Base-by-base conservation (phyloP, 1,140 invertebrate species). In the Ceratoteleas bidentatus region DNA sequence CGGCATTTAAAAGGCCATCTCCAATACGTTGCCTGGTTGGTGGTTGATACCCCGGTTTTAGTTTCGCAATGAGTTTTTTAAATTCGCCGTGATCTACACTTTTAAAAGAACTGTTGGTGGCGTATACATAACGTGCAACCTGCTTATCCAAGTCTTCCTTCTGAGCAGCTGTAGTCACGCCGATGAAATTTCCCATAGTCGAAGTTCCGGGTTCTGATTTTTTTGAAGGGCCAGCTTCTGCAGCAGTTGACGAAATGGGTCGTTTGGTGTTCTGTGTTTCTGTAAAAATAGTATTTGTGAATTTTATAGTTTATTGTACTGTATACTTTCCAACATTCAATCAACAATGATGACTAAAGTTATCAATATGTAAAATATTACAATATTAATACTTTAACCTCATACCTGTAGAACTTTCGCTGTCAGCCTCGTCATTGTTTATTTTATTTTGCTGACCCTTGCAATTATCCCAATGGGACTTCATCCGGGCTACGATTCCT, bases 1-100 rank as follows among this genome's bases (percentile, higher is more conserved):
- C 43, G 2, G 4, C 13, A 15, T 69, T 13, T 3, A 69, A 24
- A 36, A 69, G 16, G 47, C 57, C 8, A 24, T 16, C 36, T n/a
- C 40, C 65, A 47, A 69, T 40, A 15, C 16, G 52, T 32, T 24
- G 2, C 11, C 53, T 13, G 13, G 32, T 65, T 7, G 60, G 61
- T 14, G 70, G 61, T 36, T 58, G 40, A 38, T 74, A 74, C 2
- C 45, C 58, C 2, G 45, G 45, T 33, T 14, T 62, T 15, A 62
- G 14, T 14, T 34, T 34, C 2, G 47, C 11, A 2, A 62, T 9
- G 3, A 62, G 24, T 34, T 24, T 49, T 4, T 34, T 13, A 15
- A 62, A 62, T 50, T 62, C 58, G 3, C 10, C 4, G 9, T 62
- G 58, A 10, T 62, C 58, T 34, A 62, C 45, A 15, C 3, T 62